phyloP scores from a whole-genome alignment of 2,888 invertebrate genomes.

The Antitype chi region DNA sequence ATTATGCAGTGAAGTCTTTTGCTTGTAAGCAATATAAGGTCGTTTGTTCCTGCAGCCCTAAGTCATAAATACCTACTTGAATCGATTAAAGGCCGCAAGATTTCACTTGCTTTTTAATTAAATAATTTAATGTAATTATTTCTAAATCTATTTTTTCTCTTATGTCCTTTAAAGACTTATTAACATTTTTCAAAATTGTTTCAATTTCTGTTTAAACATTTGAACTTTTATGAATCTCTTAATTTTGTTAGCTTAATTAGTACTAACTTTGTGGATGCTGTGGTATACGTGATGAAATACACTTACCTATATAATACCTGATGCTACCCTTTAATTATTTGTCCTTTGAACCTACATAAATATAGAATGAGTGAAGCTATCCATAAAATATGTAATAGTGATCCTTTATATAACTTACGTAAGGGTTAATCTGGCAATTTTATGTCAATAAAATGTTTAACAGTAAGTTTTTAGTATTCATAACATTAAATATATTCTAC shows the following conservation, averaged over 20 bases:
- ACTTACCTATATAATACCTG: background rate
- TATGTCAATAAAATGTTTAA: conserved; percentile 45
- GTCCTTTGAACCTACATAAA: background rate
- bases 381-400: conserved; percentile 32
- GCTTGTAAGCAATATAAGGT: conserved; percentile 16
- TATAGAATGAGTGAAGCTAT: background rate
- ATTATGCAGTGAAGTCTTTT: conserved; percentile 36
- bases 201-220: background rate
- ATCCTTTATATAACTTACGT: conserved; percentile 26
- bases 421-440: conserved; percentile 27
- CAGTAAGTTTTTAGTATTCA: conserved; percentile 48
- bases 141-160: background rate
- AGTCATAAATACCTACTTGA: conserved; percentile 1
- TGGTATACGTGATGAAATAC: background rate
- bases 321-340: background rate
- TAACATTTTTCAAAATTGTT: background rate
- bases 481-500: conserved; percentile 44
- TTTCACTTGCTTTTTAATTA: conserved; percentile 7
- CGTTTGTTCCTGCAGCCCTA: conserved; percentile 14
- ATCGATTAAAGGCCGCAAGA: background rate
- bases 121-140: background rate
- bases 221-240: background rate
- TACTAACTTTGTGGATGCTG: background rate
- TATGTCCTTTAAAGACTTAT: background rate
- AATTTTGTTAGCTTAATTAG: background rate